These are phyloP conservation scores for Pitta sordida DNA, from an alignment of 2,113 vertebrate genomes.

Conservation along the genomic window DNA sequence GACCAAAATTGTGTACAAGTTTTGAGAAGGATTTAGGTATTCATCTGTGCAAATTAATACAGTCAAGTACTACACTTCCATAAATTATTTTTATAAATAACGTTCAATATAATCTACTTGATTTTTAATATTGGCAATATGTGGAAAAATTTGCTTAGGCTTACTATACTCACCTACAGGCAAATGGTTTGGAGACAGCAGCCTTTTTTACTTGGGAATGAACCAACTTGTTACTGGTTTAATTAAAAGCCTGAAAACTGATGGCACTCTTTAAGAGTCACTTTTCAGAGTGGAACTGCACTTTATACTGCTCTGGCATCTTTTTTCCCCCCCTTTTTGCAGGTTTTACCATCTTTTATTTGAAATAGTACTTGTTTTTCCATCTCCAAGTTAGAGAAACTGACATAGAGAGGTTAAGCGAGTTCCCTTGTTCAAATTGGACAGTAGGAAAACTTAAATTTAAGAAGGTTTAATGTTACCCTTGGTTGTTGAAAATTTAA, in stretches of 20 bases:
- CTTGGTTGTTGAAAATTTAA: neutral
- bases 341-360: neutral
- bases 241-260: conserved; percentile 22
- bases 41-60: neutral
- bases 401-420: conserved; percentile 8
- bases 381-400: neutral
- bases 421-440: neutral
- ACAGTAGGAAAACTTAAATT: neutral
- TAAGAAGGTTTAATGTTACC: neutral
- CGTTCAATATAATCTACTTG: neutral
- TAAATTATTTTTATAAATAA: neutral
- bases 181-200: conserved; percentile 1
- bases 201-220: conserved; percentile 34
- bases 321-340: neutral
- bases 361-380: neutral
- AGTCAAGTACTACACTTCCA: neutral
- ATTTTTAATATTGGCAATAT: neutral
- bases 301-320: neutral
- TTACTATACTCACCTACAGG: neutral
- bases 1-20: neutral
- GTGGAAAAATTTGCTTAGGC: neutral
- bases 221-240: conserved; percentile 17
- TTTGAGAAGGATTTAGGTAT: neutral
- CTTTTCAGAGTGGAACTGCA: conserved; percentile 35
- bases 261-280: neutral